Evolutionary conservation across 2,797 vertebrate genomes (phyloP).

Genomic region (Gymnoscopelus braueri): DNA sequence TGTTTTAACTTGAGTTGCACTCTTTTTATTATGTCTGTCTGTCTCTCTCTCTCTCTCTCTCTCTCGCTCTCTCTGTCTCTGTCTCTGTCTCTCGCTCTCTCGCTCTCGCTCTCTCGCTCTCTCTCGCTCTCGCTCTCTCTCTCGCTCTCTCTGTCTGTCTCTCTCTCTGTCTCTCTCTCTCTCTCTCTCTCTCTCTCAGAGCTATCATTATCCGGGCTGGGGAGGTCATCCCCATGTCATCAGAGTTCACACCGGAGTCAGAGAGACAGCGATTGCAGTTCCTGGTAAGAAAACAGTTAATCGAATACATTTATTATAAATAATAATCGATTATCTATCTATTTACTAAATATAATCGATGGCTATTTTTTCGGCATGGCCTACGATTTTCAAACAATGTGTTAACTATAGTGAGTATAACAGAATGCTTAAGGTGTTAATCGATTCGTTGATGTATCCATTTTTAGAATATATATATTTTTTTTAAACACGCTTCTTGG

Average conservation of each 20-base stretch:
- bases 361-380: too few species aligned
- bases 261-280: conserved; percentile 97
- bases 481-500: too few species aligned
- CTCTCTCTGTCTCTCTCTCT: neutral
- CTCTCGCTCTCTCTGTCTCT: conserved; percentile 33
- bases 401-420: too few species aligned
- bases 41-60: neutral
- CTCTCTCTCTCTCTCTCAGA: conserved; percentile 72
- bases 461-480: too few species aligned
- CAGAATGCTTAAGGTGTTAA: too few species aligned
- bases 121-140: conserved; percentile 18
- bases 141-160: neutral
- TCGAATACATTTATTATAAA: too few species aligned
- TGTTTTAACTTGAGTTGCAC: too few species aligned
- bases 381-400: too few species aligned
- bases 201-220: conserved; percentile 93
- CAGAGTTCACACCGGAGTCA: conserved; percentile 97
- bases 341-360: too few species aligned
- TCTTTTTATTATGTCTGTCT: conserved; percentile 30
- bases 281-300: conserved; percentile 82
- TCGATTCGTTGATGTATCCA: too few species aligned
- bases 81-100: too few species aligned
- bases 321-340: too few species aligned
- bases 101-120: conserved; percentile 15
- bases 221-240: conserved; percentile 94